These are phyloP conservation scores for Anguilla japonica DNA, from an alignment of 2,113 vertebrate genomes.

Conservation along the genomic window DNA sequence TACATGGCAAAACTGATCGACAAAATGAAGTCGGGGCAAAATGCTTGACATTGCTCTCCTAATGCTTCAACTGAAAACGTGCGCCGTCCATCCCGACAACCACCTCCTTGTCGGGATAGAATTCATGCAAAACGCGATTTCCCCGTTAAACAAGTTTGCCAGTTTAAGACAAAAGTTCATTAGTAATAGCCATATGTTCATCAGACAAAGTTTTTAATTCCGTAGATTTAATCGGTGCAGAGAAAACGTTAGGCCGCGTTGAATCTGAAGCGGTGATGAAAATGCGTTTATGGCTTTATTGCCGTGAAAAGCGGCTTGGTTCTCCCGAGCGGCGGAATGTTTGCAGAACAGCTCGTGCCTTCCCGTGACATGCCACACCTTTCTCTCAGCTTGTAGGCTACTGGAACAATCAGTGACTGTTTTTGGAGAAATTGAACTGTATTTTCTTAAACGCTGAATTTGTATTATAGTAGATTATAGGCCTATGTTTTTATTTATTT, in stretches of 20 bases:
- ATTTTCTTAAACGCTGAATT: not conserved
- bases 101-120: not conserved
- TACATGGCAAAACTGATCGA: not conserved
- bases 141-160: not conserved
- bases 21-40: not conserved
- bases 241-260: too few species aligned
- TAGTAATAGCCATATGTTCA: not conserved
- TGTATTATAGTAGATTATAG: not conserved
- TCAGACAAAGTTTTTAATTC: not conserved
- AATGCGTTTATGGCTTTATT: not conserved
- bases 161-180: not conserved
- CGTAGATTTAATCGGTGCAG: too few species aligned
- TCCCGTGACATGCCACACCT: slow-evolving; percentile 69
- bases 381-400: slow-evolving; percentile 45
- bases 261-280: not conserved
- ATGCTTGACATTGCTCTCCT: not conserved
- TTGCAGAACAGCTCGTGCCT: slow-evolving; percentile 66
- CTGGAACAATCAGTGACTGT: slow-evolving; percentile 24
- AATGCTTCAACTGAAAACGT: not conserved
- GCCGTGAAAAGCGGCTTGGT: not conserved
- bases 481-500: too few species aligned
- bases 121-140: not conserved
- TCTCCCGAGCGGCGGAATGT: slow-evolving; percentile 55
- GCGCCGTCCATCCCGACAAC: not conserved
- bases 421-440: slow-evolving; percentile 2